Percentiles rank a stretch among this genome's conserved stretches.
Evolutionary conservation across 2,113 vertebrate genomes (phyloP).

Genomic region (Tetrax tetrax): DNA sequence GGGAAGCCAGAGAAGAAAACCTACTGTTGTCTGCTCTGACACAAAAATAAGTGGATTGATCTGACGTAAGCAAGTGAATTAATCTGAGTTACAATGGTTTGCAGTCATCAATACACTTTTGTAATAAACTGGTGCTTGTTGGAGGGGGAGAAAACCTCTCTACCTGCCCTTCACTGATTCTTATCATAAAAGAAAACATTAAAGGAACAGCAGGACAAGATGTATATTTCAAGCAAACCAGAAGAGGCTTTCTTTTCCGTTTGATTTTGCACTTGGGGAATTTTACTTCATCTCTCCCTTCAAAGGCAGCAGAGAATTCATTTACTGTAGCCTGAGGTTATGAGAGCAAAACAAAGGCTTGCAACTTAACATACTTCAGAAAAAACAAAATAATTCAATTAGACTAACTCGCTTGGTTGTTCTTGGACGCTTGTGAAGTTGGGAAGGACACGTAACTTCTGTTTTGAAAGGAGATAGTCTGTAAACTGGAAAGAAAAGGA

Average conservation of each 20-base stretch:
- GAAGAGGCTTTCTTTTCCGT: slow-evolving; percentile 81
- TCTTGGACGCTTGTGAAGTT: slow-evolving; percentile 61
- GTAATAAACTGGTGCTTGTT: slow-evolving; percentile 8
- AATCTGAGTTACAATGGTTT: slow-evolving; percentile 33
- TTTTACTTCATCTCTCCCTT: slow-evolving; percentile 84
- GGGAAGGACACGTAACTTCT: slow-evolving; percentile 38
- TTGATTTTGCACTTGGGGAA: slow-evolving; percentile 85
- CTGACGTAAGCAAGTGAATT: slow-evolving; percentile 41
- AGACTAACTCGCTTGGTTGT: slow-evolving; percentile 12
- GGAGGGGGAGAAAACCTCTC: background rate
- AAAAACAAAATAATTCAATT: slow-evolving; percentile 67
- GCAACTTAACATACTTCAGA: slow-evolving; percentile 72
- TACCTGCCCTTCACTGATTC: slow-evolving; percentile 76
- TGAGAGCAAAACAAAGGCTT: slow-evolving; percentile 80
- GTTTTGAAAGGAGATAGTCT: background rate
- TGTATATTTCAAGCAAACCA: slow-evolving; percentile 78
- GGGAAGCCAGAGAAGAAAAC: slow-evolving; percentile 4
- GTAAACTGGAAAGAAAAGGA: slow-evolving; percentile 29
- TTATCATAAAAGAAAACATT: slow-evolving; percentile 78
- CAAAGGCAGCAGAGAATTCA: slow-evolving; percentile 84
- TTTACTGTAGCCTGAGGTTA: slow-evolving; percentile 83
- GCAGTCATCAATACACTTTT: slow-evolving; percentile 9
- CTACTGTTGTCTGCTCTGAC: background rate
- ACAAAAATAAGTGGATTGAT: slow-evolving; percentile 42
- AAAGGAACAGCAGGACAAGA: slow-evolving; percentile 79